Evolutionary conservation across 1,140 invertebrate species (phyloP), one percentile per base, ranked within the genome.

Genomic region (Scaptodrosophila lebanonensis): DNA sequence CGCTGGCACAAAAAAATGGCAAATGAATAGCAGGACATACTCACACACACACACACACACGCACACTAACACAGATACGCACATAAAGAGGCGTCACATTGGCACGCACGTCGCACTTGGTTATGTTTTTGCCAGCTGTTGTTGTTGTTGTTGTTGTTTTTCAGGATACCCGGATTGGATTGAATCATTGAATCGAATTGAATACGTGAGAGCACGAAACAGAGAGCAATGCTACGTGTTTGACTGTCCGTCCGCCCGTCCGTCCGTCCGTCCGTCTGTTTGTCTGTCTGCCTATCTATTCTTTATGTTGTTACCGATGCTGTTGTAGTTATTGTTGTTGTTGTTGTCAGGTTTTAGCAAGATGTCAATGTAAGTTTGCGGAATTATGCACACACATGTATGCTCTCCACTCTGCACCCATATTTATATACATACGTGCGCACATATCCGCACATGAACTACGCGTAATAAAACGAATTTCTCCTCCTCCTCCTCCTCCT

Each of bases 111-210:
- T 25, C 22, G 22, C 22, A 25, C 22, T 25, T 25, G 22, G 22
- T 25, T 4, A 56, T 43, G 65, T 44, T 50, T 16, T 54, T 5
- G 13, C 25, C 11, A 32, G 27, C 16, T 20, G 45, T 50, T 56
- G 52, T 59, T 51, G 30, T 29, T 42, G 64, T 29, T 58, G 64
- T 48, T 49, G 47, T 27, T 70, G 67, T 63, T 52, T 53, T 53
- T 29, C 44, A 29, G 50, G 48, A 50, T 52, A 30, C 62, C n/a
- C 30, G 68, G 54, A 77, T 68, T 43, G 35, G 66, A 77, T 76
- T 76, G 71, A 76, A 70, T 77, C 75, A 82, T 82, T 82, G 75
- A 82, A 82, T 82, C 71, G 75, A 82, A 82, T 82, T 82, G 75
- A 82, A 82, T 82, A 82, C 75, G 75, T 82, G 75, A 53, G 47